Evolutionary conservation across 2,888 invertebrate genomes (phyloP).

Genomic region (Acleris laterana): DNA sequence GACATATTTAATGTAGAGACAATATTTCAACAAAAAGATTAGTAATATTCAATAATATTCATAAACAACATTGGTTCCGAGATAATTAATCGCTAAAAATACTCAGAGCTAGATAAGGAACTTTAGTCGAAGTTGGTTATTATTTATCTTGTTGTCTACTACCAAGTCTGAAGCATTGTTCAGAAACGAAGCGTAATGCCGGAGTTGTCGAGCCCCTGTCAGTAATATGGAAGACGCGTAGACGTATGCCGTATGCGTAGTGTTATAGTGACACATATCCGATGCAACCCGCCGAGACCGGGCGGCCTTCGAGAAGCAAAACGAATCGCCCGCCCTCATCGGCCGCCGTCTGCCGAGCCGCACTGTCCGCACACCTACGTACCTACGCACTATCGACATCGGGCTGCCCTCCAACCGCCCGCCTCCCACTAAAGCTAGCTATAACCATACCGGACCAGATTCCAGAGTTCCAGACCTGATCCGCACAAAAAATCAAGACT

Average conservation of each 20-base stretch:
- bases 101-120: neutral
- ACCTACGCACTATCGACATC: conserved; percentile 8
- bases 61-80: too few species aligned
- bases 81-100: too few species aligned
- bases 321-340: conserved; percentile 60
- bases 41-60: too few species aligned
- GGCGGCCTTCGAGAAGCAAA: conserved; percentile 78
- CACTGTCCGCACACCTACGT: conserved; percentile 11
- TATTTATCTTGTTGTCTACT: neutral
- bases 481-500: conserved; percentile 16
- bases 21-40: too few species aligned
- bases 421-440: conserved; percentile 12
- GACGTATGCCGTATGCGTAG: conserved; percentile 45
- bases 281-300: conserved; percentile 70
- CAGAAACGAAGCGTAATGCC: neutral
- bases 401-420: conserved; percentile 15
- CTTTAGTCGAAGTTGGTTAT: neutral
- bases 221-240: neutral
- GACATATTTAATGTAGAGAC: too few species aligned
- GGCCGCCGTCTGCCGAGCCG: conserved; percentile 45
- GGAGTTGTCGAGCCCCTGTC: conserved; percentile 1
- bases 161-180: too few species aligned
- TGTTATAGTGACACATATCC: conserved; percentile 81
- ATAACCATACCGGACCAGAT: conserved; percentile 10
- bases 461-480: conserved; percentile 11